Base-by-base conservation (phyloP, 2,797 vertebrate species). In the Melanotaenia boesemani region DNA sequence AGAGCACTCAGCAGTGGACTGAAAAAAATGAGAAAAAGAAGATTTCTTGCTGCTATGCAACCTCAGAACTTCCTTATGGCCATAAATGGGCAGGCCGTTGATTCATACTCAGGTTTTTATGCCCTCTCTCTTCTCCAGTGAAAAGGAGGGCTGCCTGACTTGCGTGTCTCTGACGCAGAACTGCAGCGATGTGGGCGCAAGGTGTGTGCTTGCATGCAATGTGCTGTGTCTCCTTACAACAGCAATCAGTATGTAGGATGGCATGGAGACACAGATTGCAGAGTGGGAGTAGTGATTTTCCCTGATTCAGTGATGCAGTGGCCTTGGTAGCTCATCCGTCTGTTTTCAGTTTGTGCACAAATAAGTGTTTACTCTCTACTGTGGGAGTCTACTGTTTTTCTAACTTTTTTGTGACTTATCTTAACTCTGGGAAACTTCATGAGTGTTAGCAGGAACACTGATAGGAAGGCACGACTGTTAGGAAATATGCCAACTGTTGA, bases 101-200 rank as follows among this genome's bases (percentile, higher is more conserved):
- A 93, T 93, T 94, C 93, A 93, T 86, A 71, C 78, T 79, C 50
- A 0, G 30, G 12, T 56, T 79, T 84, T 85, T 75, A 72, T 84
- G 55, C 84, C 74, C 84, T 80, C 74, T 58, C 80, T 65, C 65
- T 83, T 67, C 83, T 70, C 84, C 77, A 2, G 86, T 73, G 68
- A 65, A 83, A 78, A 90, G 89, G 90, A 90, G 91, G 87, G 85
- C 89, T 81, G 80, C 34, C 71, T 71, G 70, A 84, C 84, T 90
- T 92, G 91, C 91, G 90, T 93, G 80, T 87, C 80, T 94, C 80
- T 95, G 94, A 95, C 94, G 94, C 92, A 94, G 81, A 88, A 77
- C 88, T 86, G 87, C 85, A 89, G 85, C 48, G 28, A 91, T 83
- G 94, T 94, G 91, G 94, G 94, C 76, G 90, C 74, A 85, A 90